A percentile compares a stretch with the other conserved stretches of the same genome.
phyloP scores from a whole-genome alignment of 2,113 vertebrate genomes.

The Oreochromis niloticus region DNA sequence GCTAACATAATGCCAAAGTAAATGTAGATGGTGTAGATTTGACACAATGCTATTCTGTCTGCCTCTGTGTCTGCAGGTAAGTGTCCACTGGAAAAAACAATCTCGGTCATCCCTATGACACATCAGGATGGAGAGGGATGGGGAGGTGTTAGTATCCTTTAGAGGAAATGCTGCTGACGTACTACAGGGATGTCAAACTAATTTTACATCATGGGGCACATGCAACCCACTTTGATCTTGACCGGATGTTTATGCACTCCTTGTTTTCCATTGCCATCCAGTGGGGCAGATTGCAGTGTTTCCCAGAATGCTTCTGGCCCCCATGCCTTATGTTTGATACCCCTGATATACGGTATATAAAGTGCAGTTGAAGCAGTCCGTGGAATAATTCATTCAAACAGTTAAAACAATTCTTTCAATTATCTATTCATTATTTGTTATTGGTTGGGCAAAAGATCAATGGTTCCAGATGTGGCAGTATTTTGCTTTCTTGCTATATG shows the following conservation, averaged over 20 bases:
- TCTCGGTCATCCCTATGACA: slow-evolving; percentile 47
- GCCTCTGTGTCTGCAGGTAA: slow-evolving; percentile 49
- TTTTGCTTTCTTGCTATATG: background rate
- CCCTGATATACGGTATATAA: background rate
- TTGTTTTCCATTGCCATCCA: background rate
- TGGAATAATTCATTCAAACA: background rate
- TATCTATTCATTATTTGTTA: background rate
- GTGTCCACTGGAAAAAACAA: slow-evolving; percentile 23
- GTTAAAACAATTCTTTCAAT: background rate
- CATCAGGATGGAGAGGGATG: slow-evolving; percentile 64
- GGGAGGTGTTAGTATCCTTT: slow-evolving; percentile 70
- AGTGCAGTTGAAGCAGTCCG: background rate
- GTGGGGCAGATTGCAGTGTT: background rate
- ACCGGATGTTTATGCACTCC: background rate
- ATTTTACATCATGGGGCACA: background rate
- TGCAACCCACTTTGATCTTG: background rate
- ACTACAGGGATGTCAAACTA: background rate
- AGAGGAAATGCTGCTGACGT: background rate
- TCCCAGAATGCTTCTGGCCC: background rate
- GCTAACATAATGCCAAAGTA: background rate
- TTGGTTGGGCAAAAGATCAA: background rate
- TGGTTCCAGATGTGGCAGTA: background rate
- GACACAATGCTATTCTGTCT: background rate
- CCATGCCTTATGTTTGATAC: background rate
- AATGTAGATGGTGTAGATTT: background rate